Conservation (phyloP, 2,888 invertebrate species). For the Campoletis raptor region DNA sequence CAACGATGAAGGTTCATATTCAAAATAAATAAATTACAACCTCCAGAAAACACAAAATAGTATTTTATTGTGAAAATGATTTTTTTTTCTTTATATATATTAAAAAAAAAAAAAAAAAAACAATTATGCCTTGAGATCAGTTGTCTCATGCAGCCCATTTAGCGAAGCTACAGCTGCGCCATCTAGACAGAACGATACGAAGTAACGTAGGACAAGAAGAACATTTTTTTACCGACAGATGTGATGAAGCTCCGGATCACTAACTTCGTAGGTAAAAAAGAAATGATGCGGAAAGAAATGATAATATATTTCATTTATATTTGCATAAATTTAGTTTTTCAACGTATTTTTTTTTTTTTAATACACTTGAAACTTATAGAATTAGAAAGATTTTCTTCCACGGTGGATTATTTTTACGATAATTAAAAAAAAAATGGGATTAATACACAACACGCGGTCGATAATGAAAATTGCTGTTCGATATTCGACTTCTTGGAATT, state of each 20-base stretch:
- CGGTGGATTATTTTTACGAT: neutral
- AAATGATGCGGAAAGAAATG: neutral
- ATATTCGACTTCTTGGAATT: no score
- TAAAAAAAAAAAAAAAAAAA: no score
- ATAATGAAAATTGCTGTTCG: no score
- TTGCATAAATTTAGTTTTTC: neutral
- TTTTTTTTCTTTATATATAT: no score
- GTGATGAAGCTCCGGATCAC: neutral
- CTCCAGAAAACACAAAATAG: neutral
- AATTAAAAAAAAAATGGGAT: no score
- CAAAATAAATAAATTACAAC: neutral
- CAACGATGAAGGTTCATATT: neutral
- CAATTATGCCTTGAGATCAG: no score
- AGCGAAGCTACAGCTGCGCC: neutral
- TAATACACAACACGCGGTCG: no score
- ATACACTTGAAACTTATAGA: neutral
- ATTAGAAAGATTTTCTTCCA: no score
- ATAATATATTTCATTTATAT: neutral
- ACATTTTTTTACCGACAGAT: slow-evolving; percentile 26
- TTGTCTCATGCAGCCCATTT: neutral
- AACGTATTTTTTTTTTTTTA: no score
- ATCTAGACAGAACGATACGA: neutral
- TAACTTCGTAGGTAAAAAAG: neutral
- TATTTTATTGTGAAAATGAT: neutral
- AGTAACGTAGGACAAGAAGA: neutral